A percentile compares a stretch with the other conserved stretches of the same genome.
These are phyloP conservation scores for Felis chaus DNA, from an alignment of 2,113 vertebrate species.

Conservation along the genomic window DNA sequence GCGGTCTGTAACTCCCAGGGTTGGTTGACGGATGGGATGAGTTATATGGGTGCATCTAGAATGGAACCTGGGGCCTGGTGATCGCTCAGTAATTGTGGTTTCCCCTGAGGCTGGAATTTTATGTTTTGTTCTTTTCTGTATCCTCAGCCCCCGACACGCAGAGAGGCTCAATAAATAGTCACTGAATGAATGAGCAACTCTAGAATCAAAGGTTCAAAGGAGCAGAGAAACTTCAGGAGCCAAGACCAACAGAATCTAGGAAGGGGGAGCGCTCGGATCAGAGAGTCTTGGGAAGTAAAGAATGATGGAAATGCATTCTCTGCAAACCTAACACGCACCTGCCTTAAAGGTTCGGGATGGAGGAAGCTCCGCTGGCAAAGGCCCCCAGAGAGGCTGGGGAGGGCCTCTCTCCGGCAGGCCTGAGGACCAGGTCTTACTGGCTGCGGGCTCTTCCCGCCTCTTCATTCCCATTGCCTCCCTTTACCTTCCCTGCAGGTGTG, in stretches of 20 bases:
- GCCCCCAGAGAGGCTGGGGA: background rate
- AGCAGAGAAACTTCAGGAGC: background rate
- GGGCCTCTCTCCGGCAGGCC: background rate
- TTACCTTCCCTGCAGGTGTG: accelerated
- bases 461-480: background rate
- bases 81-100: background rate
- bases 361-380: background rate
- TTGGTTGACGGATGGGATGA: background rate
- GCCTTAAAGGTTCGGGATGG: background rate
- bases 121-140: background rate
- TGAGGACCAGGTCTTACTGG: background rate
- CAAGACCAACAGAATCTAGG: background rate
- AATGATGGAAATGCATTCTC: background rate
- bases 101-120: background rate
- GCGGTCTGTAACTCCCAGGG: background rate
- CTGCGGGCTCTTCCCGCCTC: background rate
- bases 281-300: background rate
- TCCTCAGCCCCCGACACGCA: background rate
- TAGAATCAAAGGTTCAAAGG: background rate
- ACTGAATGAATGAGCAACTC: background rate
- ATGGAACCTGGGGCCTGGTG: accelerated
- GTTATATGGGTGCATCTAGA: accelerated
- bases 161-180: background rate
- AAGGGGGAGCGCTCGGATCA: background rate
- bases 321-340: background rate